These are phyloP conservation scores for Phocoena phocoena DNA, from an alignment of 2,113 vertebrate genomes.

Conservation along the genomic window DNA sequence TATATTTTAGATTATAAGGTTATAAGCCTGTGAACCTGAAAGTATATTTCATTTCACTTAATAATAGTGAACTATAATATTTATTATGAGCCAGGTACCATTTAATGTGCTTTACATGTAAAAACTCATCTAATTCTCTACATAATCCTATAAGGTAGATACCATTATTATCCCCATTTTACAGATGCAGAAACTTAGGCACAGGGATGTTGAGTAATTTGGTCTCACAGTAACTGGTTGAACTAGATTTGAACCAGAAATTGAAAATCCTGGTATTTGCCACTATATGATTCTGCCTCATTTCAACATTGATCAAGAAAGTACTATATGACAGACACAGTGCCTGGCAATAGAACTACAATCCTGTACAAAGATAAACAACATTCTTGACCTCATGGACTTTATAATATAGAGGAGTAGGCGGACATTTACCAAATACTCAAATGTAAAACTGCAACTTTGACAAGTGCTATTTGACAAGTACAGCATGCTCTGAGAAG, in stretches of 20 bases:
- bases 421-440: background rate
- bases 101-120: background rate
- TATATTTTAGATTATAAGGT: background rate
- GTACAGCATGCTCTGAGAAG: background rate
- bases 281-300: background rate
- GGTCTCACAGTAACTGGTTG: background rate
- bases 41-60: background rate
- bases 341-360: background rate
- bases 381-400: background rate
- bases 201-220: background rate
- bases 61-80: background rate
- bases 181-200: background rate
- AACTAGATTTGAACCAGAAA: background rate
- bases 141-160: background rate
- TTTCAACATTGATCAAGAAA: background rate
- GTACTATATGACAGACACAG: background rate
- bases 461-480: background rate
- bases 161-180: background rate
- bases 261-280: background rate
- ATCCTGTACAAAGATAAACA: background rate
- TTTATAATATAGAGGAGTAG: background rate
- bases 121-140: background rate
- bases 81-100: background rate
- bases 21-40: background rate
- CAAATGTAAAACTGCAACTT: background rate